A percentile compares a stretch with the other conserved stretches of the same genome.
Evolutionary conservation across 2,888 invertebrate genomes (phyloP).

Genomic region (Neoitamus cyanurus): DNA sequence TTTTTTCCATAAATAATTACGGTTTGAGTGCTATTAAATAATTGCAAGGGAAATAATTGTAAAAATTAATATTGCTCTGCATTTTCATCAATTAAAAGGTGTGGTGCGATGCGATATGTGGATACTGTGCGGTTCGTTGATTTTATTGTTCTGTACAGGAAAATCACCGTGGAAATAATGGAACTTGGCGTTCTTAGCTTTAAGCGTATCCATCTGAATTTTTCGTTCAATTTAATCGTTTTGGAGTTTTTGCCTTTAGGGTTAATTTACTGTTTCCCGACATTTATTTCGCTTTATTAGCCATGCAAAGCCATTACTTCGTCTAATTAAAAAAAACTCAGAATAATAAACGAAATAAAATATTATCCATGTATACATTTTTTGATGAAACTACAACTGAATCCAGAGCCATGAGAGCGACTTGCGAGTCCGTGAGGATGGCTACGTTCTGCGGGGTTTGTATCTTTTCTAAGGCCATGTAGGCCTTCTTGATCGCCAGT

Average conservation of each 20-base stretch:
- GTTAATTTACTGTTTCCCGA: too few species aligned
- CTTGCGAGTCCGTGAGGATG: too few species aligned
- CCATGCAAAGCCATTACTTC: too few species aligned
- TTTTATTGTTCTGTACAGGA: neutral
- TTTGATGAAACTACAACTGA: too few species aligned
- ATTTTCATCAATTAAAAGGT: neutral
- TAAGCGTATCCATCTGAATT: neutral
- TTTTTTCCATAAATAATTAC: neutral
- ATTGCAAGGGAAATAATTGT: neutral
- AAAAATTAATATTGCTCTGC: neutral
- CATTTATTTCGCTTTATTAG: too few species aligned
- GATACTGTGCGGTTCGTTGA: neutral
- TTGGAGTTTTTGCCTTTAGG: neutral
- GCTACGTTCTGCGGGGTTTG: too few species aligned
- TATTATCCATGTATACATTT: too few species aligned
- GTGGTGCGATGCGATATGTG: neutral
- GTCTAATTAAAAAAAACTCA: too few species aligned
- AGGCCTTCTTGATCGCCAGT: too few species aligned
- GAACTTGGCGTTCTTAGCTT: neutral
- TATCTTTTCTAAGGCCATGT: too few species aligned
- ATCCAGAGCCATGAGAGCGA: too few species aligned
- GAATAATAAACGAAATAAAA: too few species aligned
- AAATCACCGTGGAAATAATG: neutral
- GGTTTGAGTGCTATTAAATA: neutral
- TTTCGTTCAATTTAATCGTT: neutral